Evolutionary conservation across 2,113 vertebrate species (phyloP).

Genomic region (Tragelaphus strepsiceros): DNA sequence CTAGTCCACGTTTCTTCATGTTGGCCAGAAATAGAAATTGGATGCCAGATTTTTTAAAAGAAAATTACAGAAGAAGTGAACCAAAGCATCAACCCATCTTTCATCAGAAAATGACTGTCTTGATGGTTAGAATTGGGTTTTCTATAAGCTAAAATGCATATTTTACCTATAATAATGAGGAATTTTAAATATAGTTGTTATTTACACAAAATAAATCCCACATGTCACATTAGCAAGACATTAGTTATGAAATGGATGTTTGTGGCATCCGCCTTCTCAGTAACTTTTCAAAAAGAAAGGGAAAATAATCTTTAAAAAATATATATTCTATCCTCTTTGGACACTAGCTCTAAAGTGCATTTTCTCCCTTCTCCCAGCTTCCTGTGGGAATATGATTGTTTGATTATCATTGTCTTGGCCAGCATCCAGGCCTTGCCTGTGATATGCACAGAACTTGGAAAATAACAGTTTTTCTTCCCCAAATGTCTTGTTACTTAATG

Average conservation of each 20-base stretch:
- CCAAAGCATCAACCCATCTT: background rate
- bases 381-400: background rate
- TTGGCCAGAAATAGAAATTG: background rate
- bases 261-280: background rate
- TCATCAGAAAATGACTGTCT: background rate
- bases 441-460: slow-evolving; percentile 13
- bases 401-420: background rate
- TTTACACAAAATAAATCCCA: background rate
- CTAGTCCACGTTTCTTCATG: background rate
- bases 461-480: slow-evolving; percentile 17
- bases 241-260: background rate
- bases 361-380: background rate
- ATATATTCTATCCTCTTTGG: background rate
- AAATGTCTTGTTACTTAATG: slow-evolving; percentile 6
- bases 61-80: background rate
- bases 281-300: slow-evolving; percentile 23
- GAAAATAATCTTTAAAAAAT: background rate
- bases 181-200: slow-evolving; percentile 11
- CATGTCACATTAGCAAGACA: background rate
- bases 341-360: background rate
- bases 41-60: slow-evolving; percentile 14
- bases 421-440: background rate
- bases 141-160: background rate
- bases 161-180: background rate
- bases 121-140: background rate